Base-by-base conservation (phyloP, 2,113 vertebrate genomes). In the Nettapus auritus region DNA sequence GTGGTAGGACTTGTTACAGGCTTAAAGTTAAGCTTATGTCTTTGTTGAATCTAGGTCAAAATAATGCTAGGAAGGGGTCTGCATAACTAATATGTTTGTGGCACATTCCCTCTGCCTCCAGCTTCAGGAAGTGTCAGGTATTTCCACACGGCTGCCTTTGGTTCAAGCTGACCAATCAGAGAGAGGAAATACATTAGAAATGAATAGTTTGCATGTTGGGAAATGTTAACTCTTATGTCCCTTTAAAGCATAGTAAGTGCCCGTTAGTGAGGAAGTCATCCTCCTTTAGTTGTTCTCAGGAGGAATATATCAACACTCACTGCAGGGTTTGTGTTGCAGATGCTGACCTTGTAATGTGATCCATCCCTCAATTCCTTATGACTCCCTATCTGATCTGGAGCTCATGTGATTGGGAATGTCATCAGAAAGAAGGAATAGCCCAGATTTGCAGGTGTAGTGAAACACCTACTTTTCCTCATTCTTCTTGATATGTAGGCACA, bases 261-360 rank as follows among this genome's bases (percentile, higher is more conserved):
- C 84, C 78, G 88, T 96, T 96, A 96, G 78, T n/a, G 70, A 96
- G 96, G 88, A 94, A 95, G 78, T 60, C 53, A 91, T 22, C 46
- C 46, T 48, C 5, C 20, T 48, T 48, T 19, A 20, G 33, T 68
- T 91, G 55, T 87, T 89, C 91, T 87, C 69, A 21, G 50, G 69
- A 90, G 89, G n/a, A 25, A 59, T 26, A 22, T n/a, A 56, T 74
- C 73, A 80, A 31, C 63, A 52, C 57, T 87, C n/a, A 21, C 31
- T 71, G 38, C 7, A 55, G 34, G 75, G 42, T 36, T 59, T 80
- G 57, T 66, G 22, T 60, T 68, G 83, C 57, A 88, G 62, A 46
- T 28, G 18, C 44, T 73, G 46, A 75, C 42, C 81, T 84, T 84
- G 36, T 66, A 67, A 79, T 6, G 22, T 64, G 69, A 48, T 26